A percentile compares a stretch with the other conserved stretches of the same genome.
Evolutionary conservation across 2,797 vertebrate species (phyloP).

Genomic region (Acropternis orthonyx): DNA sequence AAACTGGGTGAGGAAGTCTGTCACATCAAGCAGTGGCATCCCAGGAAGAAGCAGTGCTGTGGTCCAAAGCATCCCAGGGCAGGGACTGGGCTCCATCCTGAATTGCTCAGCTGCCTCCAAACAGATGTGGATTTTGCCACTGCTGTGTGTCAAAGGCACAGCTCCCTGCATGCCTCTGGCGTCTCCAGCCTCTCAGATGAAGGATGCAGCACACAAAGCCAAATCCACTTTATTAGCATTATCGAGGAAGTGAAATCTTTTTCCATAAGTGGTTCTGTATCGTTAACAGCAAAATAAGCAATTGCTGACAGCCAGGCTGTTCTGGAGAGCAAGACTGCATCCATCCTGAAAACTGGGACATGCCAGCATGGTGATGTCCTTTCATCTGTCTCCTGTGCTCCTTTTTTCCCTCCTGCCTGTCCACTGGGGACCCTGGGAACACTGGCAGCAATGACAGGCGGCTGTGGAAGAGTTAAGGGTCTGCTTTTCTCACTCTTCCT

Average conservation of each 20-base stretch:
- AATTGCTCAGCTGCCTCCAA: neutral
- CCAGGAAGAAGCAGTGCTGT: fast-evolving
- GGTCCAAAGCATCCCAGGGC: fast-evolving
- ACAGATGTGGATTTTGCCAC: neutral
- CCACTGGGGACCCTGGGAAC: neutral
- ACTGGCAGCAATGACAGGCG: neutral
- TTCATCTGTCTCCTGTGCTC: neutral
- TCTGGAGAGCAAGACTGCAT: neutral
- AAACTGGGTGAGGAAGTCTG: neutral
- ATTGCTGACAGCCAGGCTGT: neutral
- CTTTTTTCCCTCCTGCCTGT: neutral
- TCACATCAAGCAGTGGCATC: neutral
- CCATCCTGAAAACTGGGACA: neutral
- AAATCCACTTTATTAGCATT: neutral
- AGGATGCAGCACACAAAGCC: neutral
- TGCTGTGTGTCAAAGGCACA: fast-evolving
- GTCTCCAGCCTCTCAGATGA: neutral
- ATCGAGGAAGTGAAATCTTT: neutral
- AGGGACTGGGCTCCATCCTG: fast-evolving
- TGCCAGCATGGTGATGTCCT: neutral
- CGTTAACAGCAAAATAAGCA: neutral
- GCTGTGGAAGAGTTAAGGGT: conserved; percentile 27
- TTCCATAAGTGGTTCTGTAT: neutral
- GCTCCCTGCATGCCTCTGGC: neutral
- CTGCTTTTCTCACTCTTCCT: conserved; percentile 13